Conservation (phyloP, 23 tunicate species). For the Phallusia fumigata region DNA sequence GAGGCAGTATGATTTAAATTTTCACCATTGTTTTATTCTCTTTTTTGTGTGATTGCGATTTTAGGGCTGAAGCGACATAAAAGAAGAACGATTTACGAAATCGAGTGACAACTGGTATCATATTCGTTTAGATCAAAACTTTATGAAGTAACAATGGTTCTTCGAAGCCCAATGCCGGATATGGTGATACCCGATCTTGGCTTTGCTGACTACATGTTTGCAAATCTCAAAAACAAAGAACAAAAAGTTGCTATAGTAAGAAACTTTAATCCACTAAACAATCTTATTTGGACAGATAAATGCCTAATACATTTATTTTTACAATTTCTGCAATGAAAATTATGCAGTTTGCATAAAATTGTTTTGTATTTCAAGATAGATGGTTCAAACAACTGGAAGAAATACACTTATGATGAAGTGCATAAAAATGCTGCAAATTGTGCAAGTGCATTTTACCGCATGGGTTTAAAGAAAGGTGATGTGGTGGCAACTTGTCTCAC, state of each 20-base stretch:
- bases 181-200: neutral
- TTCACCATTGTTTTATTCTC: too few relatives aligned
- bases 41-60: too few relatives aligned
- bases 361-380: neutral
- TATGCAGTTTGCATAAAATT: neutral
- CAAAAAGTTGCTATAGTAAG: neutral
- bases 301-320: too few relatives aligned
- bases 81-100: too few relatives aligned
- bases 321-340: too few relatives aligned
- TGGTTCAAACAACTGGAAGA: neutral
- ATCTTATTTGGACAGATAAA: too few relatives aligned
- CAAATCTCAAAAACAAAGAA: neutral
- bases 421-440: constrained; percentile 14
- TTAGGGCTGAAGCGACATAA: too few relatives aligned
- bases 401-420: neutral
- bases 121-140: too few relatives aligned
- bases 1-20: too few relatives aligned
- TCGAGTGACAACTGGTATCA: too few relatives aligned
- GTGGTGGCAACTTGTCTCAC: constrained; percentile 41
- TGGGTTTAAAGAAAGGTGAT: constrained; percentile 35
- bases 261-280: neutral
- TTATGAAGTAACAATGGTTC: neutral
- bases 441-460: constrained; percentile 32
- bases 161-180: neutral
- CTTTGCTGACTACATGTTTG: neutral